Base-by-base conservation (phyloP, 1,140 invertebrate species). In the Trachelipus rathkii region DNA sequence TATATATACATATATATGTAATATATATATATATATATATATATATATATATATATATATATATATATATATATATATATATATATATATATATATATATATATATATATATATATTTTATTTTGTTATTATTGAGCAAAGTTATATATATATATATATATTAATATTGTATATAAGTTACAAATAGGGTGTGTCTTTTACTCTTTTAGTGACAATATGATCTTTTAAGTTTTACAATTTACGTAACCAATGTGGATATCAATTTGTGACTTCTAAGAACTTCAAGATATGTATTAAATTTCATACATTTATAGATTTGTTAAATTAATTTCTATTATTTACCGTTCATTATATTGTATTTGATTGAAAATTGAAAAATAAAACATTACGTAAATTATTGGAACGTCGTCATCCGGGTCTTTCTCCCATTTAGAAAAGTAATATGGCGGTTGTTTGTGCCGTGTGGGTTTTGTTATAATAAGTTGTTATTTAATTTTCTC, bases 371-470 rank as follows among this genome's bases (percentile, higher is more conserved):
- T 10, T 50, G 9, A 50, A 50, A 50, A 50, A 10, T 50, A 50
- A 50, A 10, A 10, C 15, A 10, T 15, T 10, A 50, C 15, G 46
- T 10, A 44, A 45, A 50, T 71, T 60, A n/a, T 50, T 74, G 24
- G 77, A 71, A 74, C 71, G 50, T 15, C 44, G 43, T 66, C 73
- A 74, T 74, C 73, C 77, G 73, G 77, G 77, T 70, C 69, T 33
- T 75, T 75, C 70, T 53, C 70, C 69, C 70, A 70, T 76, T 46
- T 33, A 72, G 45, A 77, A 73, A 73, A 33, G 68, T 71, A 74
- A 71, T 69, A 78, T 78, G 77, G 77, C 77, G 72, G 77, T 68
- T 74, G 72, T 71, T 53, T 74, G 72, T 73, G 72, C 60, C 15
- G 60, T 73, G 77, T 78, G 77, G 74, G 45, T 44, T 71, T 60